Base-by-base conservation (phyloP, 37 sponge, comb jelly and placozoan genomes). In the Halisarca cf. caerulea region DNA sequence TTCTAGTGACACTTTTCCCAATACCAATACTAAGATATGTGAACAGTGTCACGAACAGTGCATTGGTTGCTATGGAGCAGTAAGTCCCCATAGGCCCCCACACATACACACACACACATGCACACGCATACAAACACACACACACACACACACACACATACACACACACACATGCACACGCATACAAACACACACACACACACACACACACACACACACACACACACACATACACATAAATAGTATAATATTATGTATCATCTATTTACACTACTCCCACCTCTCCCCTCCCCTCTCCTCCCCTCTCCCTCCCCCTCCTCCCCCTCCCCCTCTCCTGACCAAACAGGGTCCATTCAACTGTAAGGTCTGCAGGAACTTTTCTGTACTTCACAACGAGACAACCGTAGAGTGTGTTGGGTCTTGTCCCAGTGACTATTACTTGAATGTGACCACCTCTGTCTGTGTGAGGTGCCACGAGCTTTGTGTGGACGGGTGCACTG, bases 401-500 rank as follows among this genome's bases (percentile, higher is more conserved):
- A 28, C 20, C 8, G 47, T 20, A 18, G 64, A 72, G 36, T 91
- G 91, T 80, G 84, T 91, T 37, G 61, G 27, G 36, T 15, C 54
- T 18, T 91, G 91, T 79, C 91, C 91, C 2, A 35, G 34, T 18
- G 80, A 88, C 3, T 66, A 88, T 38, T 87, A 81, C 61, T 37
- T 59, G 30, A 72, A 73, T 42, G 55, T 18, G 1, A 40, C 23
- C 1, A 55, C 36, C 0, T 0, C 30, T 24, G 61, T 70, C 25
- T 91, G 92, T 73, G 37, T 60, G 35, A 78, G 73, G 0, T 94
- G 94, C 59, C 54, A 90, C 58, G 61, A 59, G 23, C 70, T 61
- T 27, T 94, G 94, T 83, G 57, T 41, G 43, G 59, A 62, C 8
- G 94, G 94, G 2, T 94, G 94, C 87, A 81, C 87, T 32, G 94